phyloP scores from a whole-genome alignment of 1,140 invertebrate genomes.

The Rhagoletis pomonella region DNA sequence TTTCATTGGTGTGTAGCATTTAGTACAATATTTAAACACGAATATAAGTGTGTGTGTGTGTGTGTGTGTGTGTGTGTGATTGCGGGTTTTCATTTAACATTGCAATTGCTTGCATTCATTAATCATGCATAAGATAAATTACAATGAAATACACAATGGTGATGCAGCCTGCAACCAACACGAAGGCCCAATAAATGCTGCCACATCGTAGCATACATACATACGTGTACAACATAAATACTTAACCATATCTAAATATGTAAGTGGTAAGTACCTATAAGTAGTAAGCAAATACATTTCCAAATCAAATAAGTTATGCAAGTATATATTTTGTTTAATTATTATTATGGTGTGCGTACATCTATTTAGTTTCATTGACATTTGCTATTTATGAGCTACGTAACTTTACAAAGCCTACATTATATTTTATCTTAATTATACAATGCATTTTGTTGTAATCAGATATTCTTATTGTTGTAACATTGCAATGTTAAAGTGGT shows the following conservation, averaged over 20 bases:
- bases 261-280: background rate
- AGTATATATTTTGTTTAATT: background rate
- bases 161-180: background rate
- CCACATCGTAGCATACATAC: too few species aligned
- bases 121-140: conserved; percentile 50
- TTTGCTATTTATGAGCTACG: background rate
- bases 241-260: background rate
- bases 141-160: conserved; percentile 26
- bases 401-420: background rate
- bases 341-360: background rate
- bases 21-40: background rate
- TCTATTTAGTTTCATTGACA: conserved; percentile 1
- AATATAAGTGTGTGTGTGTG: background rate
- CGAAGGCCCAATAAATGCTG: background rate
- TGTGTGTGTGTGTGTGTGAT: background rate
- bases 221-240: too few species aligned
- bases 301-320: too few species aligned
- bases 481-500: background rate
- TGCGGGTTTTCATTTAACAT: conserved; percentile 2
- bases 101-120: conserved; percentile 1
- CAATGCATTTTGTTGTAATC: background rate
- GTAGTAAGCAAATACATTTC: too few species aligned
- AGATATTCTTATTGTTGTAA: background rate
- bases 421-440: conserved; percentile 31
- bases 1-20: background rate